Evolutionary conservation across 2,797 vertebrate species (phyloP).

Genomic region (Intellagama lesueurii): DNA sequence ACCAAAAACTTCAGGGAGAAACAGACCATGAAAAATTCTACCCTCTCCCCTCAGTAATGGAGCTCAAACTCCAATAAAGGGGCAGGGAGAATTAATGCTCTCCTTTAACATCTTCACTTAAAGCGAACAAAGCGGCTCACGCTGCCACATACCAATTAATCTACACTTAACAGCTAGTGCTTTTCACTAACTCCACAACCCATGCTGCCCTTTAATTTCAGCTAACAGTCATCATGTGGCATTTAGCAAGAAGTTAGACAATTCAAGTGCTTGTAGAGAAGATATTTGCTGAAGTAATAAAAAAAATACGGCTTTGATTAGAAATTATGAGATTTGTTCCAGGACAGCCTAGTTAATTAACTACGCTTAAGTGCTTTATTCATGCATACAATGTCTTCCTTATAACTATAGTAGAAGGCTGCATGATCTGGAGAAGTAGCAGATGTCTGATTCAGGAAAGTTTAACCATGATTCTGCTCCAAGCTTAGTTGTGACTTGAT

Average conservation of each 20-base stretch:
- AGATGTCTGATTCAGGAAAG: background rate
- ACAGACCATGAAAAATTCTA: constrained; percentile 23
- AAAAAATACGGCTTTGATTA: background rate
- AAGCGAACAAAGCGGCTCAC: constrained; percentile 22
- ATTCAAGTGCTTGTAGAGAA: constrained; percentile 10
- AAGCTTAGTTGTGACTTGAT: background rate
- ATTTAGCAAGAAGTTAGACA: constrained; percentile 23
- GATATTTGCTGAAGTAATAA: background rate
- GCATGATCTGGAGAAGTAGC: background rate
- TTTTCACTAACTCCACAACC: constrained; percentile 36
- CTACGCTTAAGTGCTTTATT: constrained; percentile 1
- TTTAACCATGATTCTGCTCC: constrained; percentile 22
- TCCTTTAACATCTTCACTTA: constrained; percentile 34
- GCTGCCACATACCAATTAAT: constrained; percentile 9
- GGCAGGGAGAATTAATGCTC: constrained; percentile 16
- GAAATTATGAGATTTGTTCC: background rate
- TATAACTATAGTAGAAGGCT: constrained; percentile 17
- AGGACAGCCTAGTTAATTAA: background rate
- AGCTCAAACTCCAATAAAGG: constrained; percentile 23
- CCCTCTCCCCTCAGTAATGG: background rate
- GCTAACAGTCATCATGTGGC: constrained; percentile 29
- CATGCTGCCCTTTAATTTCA: constrained; percentile 4
- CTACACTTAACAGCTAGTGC: constrained; percentile 22
- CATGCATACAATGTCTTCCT: constrained; percentile 31
- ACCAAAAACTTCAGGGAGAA: constrained; percentile 32